Percentiles rank a stretch among this genome's conserved stretches.
Evolutionary conservation across 2,888 invertebrate species (phyloP).

Genomic region (Archaeoteleia sp.): DNA sequence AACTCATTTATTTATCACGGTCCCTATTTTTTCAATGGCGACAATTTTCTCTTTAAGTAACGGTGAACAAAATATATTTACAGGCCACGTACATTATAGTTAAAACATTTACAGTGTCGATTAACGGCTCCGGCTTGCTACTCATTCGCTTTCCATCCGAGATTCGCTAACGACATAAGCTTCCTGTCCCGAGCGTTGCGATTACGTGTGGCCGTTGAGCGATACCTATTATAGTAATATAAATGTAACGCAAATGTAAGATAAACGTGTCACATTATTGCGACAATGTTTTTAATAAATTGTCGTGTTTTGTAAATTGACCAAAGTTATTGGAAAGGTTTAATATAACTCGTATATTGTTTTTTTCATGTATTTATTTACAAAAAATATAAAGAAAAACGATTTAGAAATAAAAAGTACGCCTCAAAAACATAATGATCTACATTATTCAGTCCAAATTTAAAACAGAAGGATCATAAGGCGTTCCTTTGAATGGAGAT

Average conservation of each 20-base stretch:
- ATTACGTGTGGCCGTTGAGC: slow-evolving; percentile 8
- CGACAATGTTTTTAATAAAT: too few species aligned
- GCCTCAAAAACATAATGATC: too few species aligned
- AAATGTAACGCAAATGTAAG: slow-evolving; percentile 5
- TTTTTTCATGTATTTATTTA: too few species aligned
- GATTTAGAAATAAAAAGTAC: too few species aligned
- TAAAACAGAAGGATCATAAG: slow-evolving; percentile 84
- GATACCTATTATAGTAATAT: slow-evolving; percentile 10
- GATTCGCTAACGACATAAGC: slow-evolving; percentile 23
- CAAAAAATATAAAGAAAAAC: too few species aligned
- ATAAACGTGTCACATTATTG: too few species aligned
- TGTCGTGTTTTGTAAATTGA: too few species aligned
- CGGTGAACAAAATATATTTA: slow-evolving; percentile 15
- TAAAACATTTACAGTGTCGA: slow-evolving; percentile 19
- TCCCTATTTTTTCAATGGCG: background rate
- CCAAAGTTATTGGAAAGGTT: too few species aligned
- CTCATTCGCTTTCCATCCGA: slow-evolving; percentile 24
- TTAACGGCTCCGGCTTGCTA: slow-evolving; percentile 14
- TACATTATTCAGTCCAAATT: slow-evolving; percentile 68
- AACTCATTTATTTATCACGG: background rate
- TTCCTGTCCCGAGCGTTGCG: slow-evolving; percentile 7
- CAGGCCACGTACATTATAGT: slow-evolving; percentile 10
- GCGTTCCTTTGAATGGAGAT: slow-evolving; percentile 90
- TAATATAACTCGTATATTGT: too few species aligned
- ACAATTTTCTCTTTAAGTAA: slow-evolving; percentile 13